A percentile compares a stretch with the other conserved stretches of the same genome.
Evolutionary conservation across 2,113 vertebrate species (phyloP).

Genomic region (Cyanoderma ruficeps): DNA sequence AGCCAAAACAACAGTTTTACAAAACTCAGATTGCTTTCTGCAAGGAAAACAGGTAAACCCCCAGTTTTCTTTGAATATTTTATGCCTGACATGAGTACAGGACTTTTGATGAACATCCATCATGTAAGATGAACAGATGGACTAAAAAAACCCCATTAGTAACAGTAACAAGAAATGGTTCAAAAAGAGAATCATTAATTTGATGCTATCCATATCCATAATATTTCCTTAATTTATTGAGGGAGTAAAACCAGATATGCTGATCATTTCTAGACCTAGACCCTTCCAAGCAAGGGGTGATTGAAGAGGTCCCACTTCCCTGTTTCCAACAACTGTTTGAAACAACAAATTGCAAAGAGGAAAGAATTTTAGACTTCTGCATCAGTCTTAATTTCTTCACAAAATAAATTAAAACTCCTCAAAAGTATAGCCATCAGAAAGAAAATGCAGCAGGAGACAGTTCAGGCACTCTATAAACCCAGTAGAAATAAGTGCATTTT

Average conservation of each 20-base stretch:
- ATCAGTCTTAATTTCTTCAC: not conserved
- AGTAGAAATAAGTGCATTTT: not conserved
- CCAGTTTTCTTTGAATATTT: not conserved
- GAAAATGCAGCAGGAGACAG: not conserved
- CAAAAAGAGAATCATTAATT: not conserved
- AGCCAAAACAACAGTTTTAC: not conserved
- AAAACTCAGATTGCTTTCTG: not conserved
- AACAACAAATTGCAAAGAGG: not conserved
- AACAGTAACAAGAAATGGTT: not conserved
- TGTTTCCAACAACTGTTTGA: not conserved
- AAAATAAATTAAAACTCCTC: not conserved
- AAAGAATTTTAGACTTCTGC: not conserved
- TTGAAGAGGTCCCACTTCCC: not conserved
- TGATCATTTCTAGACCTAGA: not conserved
- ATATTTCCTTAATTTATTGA: not conserved
- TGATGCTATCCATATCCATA: not conserved
- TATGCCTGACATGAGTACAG: not conserved
- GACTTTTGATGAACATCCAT: not conserved
- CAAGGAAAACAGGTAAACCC: not conserved
- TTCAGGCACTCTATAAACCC: not conserved
- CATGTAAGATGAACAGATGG: not conserved
- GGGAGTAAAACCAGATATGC: not conserved
- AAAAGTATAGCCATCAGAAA: not conserved
- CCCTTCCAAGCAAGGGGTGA: not conserved
- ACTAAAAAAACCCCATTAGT: not conserved